Percentiles rank a stretch among this genome's conserved stretches.
Conservation (phyloP, 2,113 vertebrate species). For the Nothobranchius kuhntae region DNA sequence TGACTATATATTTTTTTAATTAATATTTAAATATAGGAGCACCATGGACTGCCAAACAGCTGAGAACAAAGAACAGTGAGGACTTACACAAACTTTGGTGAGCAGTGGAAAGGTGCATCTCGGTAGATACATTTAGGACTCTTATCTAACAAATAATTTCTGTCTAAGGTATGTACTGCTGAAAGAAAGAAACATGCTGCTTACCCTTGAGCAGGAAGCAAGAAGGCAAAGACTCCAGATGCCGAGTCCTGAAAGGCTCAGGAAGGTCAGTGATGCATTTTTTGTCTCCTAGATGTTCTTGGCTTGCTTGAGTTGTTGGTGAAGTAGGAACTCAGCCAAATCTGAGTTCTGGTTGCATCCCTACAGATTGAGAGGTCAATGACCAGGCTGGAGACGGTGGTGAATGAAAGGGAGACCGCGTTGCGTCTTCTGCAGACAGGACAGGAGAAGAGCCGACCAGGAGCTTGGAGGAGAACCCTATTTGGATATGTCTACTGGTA, state of each 20-base stretch:
- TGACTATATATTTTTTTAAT: neutral
- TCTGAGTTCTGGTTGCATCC: neutral
- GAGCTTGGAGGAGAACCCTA: slow-evolving; percentile 87
- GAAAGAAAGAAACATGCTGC: slow-evolving; percentile 96
- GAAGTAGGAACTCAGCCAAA: neutral
- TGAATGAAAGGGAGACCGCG: slow-evolving; percentile 87
- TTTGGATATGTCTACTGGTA: slow-evolving; percentile 91
- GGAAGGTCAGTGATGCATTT: slow-evolving; percentile 82
- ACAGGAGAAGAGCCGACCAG: slow-evolving; percentile 87
- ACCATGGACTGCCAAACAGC: slow-evolving; percentile 88
- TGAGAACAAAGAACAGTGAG: slow-evolving; percentile 92
- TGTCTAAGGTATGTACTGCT: slow-evolving; percentile 90
- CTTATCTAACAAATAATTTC: neutral
- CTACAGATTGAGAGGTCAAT: slow-evolving; percentile 87
- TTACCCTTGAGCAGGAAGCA: slow-evolving; percentile 91
- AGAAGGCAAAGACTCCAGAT: slow-evolving; percentile 85
- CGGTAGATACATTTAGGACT: neutral
- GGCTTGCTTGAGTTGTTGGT: too few relatives aligned
- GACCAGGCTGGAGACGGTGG: slow-evolving; percentile 85
- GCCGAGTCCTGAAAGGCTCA: slow-evolving; percentile 92
- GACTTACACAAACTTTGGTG: slow-evolving; percentile 98
- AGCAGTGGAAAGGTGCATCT: slow-evolving; percentile 1
- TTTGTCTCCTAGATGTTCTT: neutral
- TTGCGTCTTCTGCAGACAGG: slow-evolving; percentile 93
- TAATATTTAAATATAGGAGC: slow-evolving; percentile 76